Percentiles rank a stretch among this genome's conserved stretches.
Evolutionary conservation across 2,113 vertebrate species (phyloP).

Genomic region (Mirounga angustirostris): DNA sequence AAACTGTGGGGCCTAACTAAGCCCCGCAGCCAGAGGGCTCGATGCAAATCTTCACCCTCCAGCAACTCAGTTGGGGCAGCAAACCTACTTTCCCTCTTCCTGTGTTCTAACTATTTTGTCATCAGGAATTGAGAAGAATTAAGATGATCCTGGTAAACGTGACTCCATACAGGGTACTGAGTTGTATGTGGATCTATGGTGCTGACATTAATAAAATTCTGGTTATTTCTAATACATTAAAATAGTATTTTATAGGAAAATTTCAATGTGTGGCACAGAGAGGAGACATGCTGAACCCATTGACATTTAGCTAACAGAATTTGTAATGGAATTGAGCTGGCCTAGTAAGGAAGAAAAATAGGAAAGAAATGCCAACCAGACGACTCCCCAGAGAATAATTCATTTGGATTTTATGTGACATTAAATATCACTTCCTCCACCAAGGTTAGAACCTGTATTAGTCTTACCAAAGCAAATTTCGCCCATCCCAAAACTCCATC

Average conservation of each 20-base stretch:
- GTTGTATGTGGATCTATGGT: slow-evolving; percentile 57
- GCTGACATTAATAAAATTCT: slow-evolving; percentile 77
- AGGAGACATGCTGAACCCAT: slow-evolving; percentile 76
- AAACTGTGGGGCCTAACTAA: slow-evolving; percentile 42
- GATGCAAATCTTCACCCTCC: slow-evolving; percentile 28
- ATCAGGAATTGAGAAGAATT: slow-evolving; percentile 52
- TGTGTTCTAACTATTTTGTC: slow-evolving; percentile 62
- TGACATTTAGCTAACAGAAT: slow-evolving; percentile 82
- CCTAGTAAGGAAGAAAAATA: slow-evolving; percentile 71
- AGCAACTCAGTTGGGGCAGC: slow-evolving; percentile 37
- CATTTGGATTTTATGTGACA: slow-evolving; percentile 73
- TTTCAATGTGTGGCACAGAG: slow-evolving; percentile 62
- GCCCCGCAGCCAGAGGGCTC: neutral
- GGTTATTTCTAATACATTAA: slow-evolving; percentile 77
- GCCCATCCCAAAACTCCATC: neutral
- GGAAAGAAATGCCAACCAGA: slow-evolving; percentile 78
- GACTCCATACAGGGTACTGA: neutral
- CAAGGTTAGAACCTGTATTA: slow-evolving; percentile 67
- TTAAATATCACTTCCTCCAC: slow-evolving; percentile 76
- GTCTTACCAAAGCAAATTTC: slow-evolving; percentile 66
- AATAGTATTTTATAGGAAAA: slow-evolving; percentile 77
- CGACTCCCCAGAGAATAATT: slow-evolving; percentile 69
- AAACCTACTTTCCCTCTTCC: slow-evolving; percentile 29
- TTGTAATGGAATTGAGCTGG: slow-evolving; percentile 80
- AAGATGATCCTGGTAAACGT: neutral